Conservation (phyloP, 1,140 invertebrate species). For the Wasmannia auropunctata region DNA sequence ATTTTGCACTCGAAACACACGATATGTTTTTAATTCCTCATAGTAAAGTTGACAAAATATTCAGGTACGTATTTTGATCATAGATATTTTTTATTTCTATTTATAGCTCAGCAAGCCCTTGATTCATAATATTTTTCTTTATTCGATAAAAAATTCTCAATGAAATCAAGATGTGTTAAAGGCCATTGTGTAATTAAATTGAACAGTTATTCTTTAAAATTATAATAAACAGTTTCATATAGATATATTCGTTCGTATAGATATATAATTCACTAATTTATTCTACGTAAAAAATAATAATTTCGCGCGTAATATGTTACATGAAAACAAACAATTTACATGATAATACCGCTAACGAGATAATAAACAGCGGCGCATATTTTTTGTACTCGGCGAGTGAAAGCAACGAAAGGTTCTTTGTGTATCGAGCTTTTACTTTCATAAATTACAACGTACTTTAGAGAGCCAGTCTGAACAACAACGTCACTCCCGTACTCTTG, state of each 20-base stretch:
- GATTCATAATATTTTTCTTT: neutral
- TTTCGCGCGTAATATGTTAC: neutral
- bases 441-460: slow-evolving; percentile 37
- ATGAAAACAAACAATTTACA: neutral
- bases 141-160: neutral
- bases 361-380: neutral
- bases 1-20: neutral
- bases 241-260: neutral
- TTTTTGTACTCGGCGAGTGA: neutral
- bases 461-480: neutral
- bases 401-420: neutral
- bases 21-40: neutral
- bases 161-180: neutral
- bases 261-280: neutral
- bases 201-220: neutral
- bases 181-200: neutral
- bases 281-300: neutral
- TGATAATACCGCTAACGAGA: neutral
- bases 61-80: neutral
- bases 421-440: slow-evolving; percentile 5
- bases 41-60: neutral
- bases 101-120: neutral
- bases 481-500: slow-evolving; percentile 35
- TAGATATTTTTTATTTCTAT: neutral
- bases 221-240: neutral